phyloP scores from a whole-genome alignment of 2,888 invertebrate genomes.

The Melinopterus prodromus region DNA sequence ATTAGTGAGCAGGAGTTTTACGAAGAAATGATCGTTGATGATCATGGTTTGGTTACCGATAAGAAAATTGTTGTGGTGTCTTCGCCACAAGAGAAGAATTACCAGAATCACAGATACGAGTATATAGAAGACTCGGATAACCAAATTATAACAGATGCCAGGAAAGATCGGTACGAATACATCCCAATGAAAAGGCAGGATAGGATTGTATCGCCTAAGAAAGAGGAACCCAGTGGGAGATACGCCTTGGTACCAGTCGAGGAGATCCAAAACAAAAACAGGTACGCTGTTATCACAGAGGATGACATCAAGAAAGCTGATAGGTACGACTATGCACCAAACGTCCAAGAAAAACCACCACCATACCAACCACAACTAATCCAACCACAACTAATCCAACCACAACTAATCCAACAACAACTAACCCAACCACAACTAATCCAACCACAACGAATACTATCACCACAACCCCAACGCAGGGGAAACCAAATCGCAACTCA shows the following conservation, averaged over 20 bases:
- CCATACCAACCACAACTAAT: slow-evolving; percentile 32
- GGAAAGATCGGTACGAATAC: slow-evolving; percentile 63
- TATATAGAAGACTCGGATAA: slow-evolving; percentile 49
- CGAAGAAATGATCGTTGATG: slow-evolving; percentile 59
- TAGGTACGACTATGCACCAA: slow-evolving; percentile 50
- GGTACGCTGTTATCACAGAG: slow-evolving; percentile 44
- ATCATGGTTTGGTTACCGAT: slow-evolving; percentile 56
- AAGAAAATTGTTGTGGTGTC: slow-evolving; percentile 55
- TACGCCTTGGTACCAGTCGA: slow-evolving; percentile 55
- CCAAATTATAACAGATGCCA: slow-evolving; percentile 58
- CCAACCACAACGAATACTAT: slow-evolving; percentile 43
- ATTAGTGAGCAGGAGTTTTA: slow-evolving; percentile 57
- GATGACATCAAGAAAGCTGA: slow-evolving; percentile 40
- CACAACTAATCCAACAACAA: slow-evolving; percentile 36
- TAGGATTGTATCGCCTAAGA: slow-evolving; percentile 64
- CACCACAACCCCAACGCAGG: slow-evolving; percentile 64
- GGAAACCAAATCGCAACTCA: slow-evolving; percentile 75
- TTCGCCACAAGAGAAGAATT: slow-evolving; percentile 58
- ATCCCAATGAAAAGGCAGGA: slow-evolving; percentile 62
- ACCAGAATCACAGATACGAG: slow-evolving; percentile 54
- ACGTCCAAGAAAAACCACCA: slow-evolving; percentile 32
- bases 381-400: slow-evolving; percentile 34
- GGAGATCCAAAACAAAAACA: slow-evolving; percentile 43
- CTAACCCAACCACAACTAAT: slow-evolving; percentile 38
- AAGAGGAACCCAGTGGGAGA: slow-evolving; percentile 58